Evolutionary conservation across 2,113 vertebrate species (phyloP), one percentile per base, ranked within the genome.

Genomic region (Amazona guildingii): DNA sequence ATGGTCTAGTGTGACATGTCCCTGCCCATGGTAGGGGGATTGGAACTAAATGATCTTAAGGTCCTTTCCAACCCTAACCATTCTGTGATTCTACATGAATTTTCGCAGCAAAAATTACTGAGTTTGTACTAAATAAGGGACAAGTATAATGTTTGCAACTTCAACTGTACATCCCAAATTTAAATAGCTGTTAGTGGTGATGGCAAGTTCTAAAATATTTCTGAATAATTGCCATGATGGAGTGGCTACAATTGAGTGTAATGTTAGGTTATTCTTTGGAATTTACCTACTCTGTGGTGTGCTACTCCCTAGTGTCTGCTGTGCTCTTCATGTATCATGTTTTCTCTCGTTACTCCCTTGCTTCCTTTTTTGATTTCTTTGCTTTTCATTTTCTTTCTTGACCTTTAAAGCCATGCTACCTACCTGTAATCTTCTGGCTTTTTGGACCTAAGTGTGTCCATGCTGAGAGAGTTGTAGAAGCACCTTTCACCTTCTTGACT

Each of bases 391-490:
- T 54, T 23, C 18, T 77, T 3, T 46, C 78, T 48, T 1, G 3
- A 16, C 64, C 52, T 59, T 64, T 63, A 27, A 72, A 79, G 13
- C 17, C 5, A 10, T 44, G 17, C 23, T 41, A 2, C 2, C 18
- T 87, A 33, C 43, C 23, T 37, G 25, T 17, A 55, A 17, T 18
- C 15, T 49, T 33, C 41, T 70, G 13, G 3, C 2, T 21, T 80
- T 80, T 55, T n/a, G 35, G 64, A 29, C 7, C 73, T 74, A 5
- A 0, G 0, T 74, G 37, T 43, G 39, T 41, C 52, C 3, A 0
- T 28, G 25, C 28, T 86, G 54, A 51, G 63, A 17, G 46, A 64
- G 21, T 6, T 41, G 17, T 49, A n/a, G 57, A 31, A 72, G 43
- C 37, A 16, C 14, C 35, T 77, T 55, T 37, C 19, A 25, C 13